Evolutionary conservation across 2,797 vertebrate species (phyloP).

Genomic region (Potorous gilbertii): DNA sequence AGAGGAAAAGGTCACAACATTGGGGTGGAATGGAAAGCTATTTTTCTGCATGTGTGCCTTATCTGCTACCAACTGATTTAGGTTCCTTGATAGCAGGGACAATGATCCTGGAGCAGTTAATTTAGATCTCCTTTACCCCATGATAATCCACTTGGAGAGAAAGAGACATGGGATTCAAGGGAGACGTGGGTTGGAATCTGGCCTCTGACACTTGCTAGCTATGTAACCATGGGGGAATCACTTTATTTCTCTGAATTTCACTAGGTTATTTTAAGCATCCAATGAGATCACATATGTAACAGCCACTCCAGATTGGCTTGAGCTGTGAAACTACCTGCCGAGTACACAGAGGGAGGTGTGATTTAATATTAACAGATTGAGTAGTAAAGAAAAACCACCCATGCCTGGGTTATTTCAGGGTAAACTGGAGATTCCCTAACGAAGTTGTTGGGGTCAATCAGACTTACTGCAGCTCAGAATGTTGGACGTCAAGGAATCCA

Average conservation of each 20-base stretch:
- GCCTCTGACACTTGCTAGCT: not conserved
- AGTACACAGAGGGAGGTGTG: not conserved
- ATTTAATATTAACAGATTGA: not conserved
- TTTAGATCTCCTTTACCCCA: not conserved
- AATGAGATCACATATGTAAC: not conserved
- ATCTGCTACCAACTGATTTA: not conserved
- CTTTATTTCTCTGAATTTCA: not conserved
- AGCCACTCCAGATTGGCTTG: not conserved
- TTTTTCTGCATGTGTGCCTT: not conserved
- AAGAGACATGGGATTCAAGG: not conserved
- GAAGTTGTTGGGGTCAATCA: not conserved
- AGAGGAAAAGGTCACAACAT: not conserved
- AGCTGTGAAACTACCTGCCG: not conserved
- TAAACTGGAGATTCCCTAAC: not conserved
- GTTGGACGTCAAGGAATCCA: not conserved
- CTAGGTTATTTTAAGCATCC: not conserved
- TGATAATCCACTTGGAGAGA: not conserved
- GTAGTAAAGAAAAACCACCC: not conserved
- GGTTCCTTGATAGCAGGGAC: not conserved
- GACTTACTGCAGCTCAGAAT: not conserved
- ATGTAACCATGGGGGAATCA: not conserved
- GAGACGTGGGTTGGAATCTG: not conserved
- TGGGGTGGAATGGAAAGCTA: not conserved
- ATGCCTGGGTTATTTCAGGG: not conserved
- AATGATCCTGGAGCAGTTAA: not conserved